Percentiles rank a stretch among this genome's conserved stretches.
Conservation (phyloP, 30 jellyfish, hydroid and myxozoan genomes). For the Hydractinia echinata region DNA sequence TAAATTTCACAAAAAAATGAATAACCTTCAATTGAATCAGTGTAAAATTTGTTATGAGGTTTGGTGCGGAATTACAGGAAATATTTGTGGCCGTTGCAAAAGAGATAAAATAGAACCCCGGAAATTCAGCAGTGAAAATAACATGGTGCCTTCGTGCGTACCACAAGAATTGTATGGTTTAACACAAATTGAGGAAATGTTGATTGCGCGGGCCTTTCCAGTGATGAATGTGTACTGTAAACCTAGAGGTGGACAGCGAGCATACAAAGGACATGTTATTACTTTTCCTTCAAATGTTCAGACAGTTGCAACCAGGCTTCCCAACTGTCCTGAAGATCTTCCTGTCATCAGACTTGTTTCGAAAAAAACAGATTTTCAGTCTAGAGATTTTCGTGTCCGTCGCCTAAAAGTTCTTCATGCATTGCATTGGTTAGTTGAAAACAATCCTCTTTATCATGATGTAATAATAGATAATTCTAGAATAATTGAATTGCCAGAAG, state of each 20-base stretch:
- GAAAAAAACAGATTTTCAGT: no score
- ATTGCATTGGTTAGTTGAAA: constrained; percentile 44
- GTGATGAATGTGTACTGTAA: constrained; percentile 42
- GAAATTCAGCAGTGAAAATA: constrained; percentile 36
- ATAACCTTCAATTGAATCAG: constrained; percentile 2
- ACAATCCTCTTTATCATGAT: constrained; percentile 41
- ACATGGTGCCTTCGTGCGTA: constrained; percentile 52
- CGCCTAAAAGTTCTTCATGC: constrained; percentile 33
- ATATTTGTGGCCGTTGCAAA: constrained; percentile 31
- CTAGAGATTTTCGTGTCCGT: no score
- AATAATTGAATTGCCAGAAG: constrained; percentile 21
- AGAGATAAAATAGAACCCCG: constrained; percentile 24
- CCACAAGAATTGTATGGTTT: constrained; percentile 47
- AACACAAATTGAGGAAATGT: constrained; percentile 53
- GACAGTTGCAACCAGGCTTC: constrained; percentile 33
- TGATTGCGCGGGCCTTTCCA: constrained; percentile 40
- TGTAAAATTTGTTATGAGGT: constrained; percentile 31
- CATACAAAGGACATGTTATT: constrained; percentile 48
- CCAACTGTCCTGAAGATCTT: no score
- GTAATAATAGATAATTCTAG: constrained; percentile 11
- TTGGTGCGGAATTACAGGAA: constrained; percentile 4
- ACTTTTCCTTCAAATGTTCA: constrained; percentile 49
- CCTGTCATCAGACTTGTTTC: no score
- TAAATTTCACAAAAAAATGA: neutral
- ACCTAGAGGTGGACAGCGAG: constrained; percentile 53